Base-by-base conservation (phyloP, 1,140 invertebrate genomes). In the Zaprionus camerounensis region DNA sequence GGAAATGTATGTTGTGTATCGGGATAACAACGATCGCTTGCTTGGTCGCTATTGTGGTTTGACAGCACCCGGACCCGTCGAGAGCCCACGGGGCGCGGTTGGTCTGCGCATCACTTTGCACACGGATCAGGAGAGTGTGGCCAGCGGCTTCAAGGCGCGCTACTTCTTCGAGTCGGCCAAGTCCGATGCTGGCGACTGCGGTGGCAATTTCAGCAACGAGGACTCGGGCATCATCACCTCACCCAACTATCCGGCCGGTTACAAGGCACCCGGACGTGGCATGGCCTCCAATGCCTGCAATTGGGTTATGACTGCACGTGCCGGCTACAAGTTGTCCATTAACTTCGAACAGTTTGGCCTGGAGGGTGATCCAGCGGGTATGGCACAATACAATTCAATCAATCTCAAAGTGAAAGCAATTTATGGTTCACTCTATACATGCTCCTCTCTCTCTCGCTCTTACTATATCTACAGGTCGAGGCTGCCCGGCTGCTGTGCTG, bases 121-220 rank as follows among this genome's bases (percentile, higher is more conserved):
- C 90, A 97, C 98, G 5, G 97, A 99, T 91, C 94, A 94, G 9
- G 96, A 96, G 75, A 95, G 95, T 44, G 97, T 98, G 22, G 97
- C 95, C 69, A 98, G 96, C 80, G 98, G 98, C 12, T 99, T 99
- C 93, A 97, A 97, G 90, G 97, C 97, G 2, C 94, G 96, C 78
- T 99, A 99, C 91, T 95, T 96, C 73, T 99, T 98, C 92, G 96
- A 98, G 93, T 93, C 94, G 36, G 96, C 96, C 51, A 97, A 97
- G 92, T 96, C 96, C 11, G 96, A 97, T 88, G 97, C 97, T 91
- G 97, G 97, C 93, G 97, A 98, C 93, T 99, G 98, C 93, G 98
- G 98, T 79, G 95, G 96, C 81, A 98, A 99, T 93, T 96, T 98
- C 88, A 97, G 96, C 57, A 97, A 96, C 70, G 94, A 95, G 76